phyloP scores from a whole-genome alignment of 1,140 invertebrate genomes.

The Nebria ingens region DNA sequence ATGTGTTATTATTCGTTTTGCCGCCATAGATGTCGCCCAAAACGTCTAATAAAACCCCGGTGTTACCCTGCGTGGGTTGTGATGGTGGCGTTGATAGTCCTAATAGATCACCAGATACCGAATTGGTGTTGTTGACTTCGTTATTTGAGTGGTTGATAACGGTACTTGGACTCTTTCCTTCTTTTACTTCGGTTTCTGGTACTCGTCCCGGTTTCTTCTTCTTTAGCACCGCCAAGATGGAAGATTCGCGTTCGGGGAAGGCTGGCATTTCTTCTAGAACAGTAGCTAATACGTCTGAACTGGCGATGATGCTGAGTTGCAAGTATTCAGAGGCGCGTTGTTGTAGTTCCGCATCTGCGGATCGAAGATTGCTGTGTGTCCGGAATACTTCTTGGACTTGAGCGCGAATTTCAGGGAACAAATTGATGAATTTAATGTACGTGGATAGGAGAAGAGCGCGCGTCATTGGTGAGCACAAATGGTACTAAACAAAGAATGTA shows the following conservation, averaged over 20 bases:
- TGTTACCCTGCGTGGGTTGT: conserved; percentile 49
- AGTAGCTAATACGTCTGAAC: conserved; percentile 94
- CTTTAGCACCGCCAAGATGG: conserved; percentile 93
- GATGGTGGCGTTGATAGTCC: conserved; percentile 73
- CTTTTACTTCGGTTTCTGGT: conserved; percentile 71
- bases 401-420: conserved; percentile 96
- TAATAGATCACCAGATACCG: conserved; percentile 68
- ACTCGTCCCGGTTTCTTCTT: conserved; percentile 93
- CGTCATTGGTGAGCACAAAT: conserved; percentile 94
- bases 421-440: conserved; percentile 98
- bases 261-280: conserved; percentile 99
- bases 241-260: conserved; percentile 97
- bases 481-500: conserved; percentile 54
- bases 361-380: conserved; percentile 92
- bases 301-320: conserved; percentile 91
- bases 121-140: conserved; percentile 47
- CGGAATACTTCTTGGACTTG: conserved; percentile 95
- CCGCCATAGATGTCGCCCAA: conserved; percentile 74
- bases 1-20: conserved; percentile 46
- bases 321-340: conserved; percentile 98
- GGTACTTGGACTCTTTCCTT: conserved; percentile 67
- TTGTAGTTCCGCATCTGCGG: conserved; percentile 96
- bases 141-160: conserved; percentile 48
- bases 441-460: conserved; percentile 92
- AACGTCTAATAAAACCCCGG: conserved; percentile 78